Percentiles rank a stretch among this genome's conserved stretches.
phyloP scores from a whole-genome alignment of 2,113 vertebrate genomes.

The Prunella himalayana region DNA sequence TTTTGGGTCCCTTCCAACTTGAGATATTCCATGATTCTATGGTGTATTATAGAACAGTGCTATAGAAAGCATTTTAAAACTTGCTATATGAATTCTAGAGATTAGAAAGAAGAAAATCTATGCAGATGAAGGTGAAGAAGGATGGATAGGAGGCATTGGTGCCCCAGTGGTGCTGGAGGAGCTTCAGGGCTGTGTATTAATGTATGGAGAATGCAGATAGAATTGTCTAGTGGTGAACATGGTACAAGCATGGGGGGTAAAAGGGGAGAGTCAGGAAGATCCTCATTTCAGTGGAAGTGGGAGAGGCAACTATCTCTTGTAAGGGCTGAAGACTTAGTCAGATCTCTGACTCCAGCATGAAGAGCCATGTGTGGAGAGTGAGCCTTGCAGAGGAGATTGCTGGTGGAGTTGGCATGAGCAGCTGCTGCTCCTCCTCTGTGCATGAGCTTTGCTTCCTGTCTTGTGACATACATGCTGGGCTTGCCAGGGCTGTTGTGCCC shows the following conservation, averaged over 20 bases:
- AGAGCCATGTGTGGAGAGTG: neutral
- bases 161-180: neutral
- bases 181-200: neutral
- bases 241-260: neutral
- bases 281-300: neutral
- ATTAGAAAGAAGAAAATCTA: neutral
- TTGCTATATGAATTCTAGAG: neutral
- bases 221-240: neutral
- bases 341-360: neutral
- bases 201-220: neutral
- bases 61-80: neutral
- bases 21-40: neutral
- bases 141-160: neutral
- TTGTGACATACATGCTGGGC: neutral
- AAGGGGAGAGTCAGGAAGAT: neutral
- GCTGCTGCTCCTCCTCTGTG: neutral
- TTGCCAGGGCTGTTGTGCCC: constrained; percentile 33
- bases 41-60: neutral
- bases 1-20: neutral
- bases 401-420: neutral
- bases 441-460: constrained; percentile 19
- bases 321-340: neutral
- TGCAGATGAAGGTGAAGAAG: neutral
- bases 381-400: neutral
- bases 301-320: neutral